phyloP scores from a whole-genome alignment of 2,888 invertebrate genomes.

The Drosophila anceps region DNA sequence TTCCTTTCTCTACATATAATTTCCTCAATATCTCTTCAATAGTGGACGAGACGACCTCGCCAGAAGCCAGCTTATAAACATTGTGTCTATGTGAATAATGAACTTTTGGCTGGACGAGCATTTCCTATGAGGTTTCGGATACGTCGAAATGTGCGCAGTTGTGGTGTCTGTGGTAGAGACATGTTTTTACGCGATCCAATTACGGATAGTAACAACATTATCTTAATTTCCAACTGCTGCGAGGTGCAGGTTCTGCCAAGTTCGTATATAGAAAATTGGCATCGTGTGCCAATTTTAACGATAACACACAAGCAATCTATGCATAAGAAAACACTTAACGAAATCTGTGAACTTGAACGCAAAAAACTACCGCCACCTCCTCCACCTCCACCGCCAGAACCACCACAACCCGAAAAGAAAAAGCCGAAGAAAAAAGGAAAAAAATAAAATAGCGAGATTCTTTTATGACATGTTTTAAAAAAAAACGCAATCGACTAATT shows the following conservation, averaged over 20 bases:
- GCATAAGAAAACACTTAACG: slow-evolving; percentile 40
- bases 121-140: slow-evolving; percentile 63
- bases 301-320: slow-evolving; percentile 43
- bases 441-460: slow-evolving; percentile 25
- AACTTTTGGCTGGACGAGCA: slow-evolving; percentile 56
- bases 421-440: slow-evolving; percentile 17
- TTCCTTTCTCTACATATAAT: background rate
- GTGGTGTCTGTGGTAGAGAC: slow-evolving; percentile 43
- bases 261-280: slow-evolving; percentile 57
- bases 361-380: slow-evolving; percentile 25
- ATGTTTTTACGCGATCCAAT: slow-evolving; percentile 52
- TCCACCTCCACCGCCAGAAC: background rate
- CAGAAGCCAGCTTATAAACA: slow-evolving; percentile 61
- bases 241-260: slow-evolving; percentile 59
- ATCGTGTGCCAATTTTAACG: slow-evolving; percentile 55
- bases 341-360: slow-evolving; percentile 41
- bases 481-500: background rate
- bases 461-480: background rate
- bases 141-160: slow-evolving; percentile 43
- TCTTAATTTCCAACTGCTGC: slow-evolving; percentile 58
- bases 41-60: slow-evolving; percentile 53
- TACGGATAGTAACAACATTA: slow-evolving; percentile 51
- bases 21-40: background rate
- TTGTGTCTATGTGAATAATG: slow-evolving; percentile 41
- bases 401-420: background rate